Evolutionary conservation across 2,113 vertebrate species (phyloP).

Genomic region (Lampris megalopsis): DNA sequence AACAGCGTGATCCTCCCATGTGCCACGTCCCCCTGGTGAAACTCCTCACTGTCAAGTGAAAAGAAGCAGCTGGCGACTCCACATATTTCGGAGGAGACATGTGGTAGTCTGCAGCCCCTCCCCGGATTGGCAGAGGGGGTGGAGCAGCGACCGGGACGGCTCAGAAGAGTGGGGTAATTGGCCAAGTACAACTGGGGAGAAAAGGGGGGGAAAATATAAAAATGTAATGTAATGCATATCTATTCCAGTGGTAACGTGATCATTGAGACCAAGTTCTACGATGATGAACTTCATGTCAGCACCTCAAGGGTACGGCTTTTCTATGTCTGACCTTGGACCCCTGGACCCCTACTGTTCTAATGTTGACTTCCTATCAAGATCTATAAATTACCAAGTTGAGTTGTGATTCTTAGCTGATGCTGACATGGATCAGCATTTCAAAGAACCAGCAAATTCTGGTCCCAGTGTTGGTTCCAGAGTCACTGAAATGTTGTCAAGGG

Average conservation of each 20-base stretch:
- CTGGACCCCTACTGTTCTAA: slow-evolving; percentile 34
- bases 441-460: slow-evolving; percentile 26
- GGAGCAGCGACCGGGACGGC: no score
- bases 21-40: no score
- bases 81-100: no score
- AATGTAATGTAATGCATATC: slow-evolving; percentile 2
- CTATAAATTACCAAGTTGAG: slow-evolving; percentile 46
- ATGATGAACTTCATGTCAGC: slow-evolving; percentile 98
- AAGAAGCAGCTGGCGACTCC: no score
- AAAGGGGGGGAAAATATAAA: no score
- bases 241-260: slow-evolving; percentile 94
- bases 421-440: slow-evolving; percentile 17
- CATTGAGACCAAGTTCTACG: slow-evolving; percentile 99
- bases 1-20: no score
- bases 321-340: slow-evolving; percentile 89
- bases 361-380: slow-evolving; percentile 62
- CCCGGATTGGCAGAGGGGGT: no score
- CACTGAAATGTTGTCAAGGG: slow-evolving; percentile 23
- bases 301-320: slow-evolving; percentile 98
- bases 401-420: slow-evolving; percentile 29
- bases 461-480: slow-evolving; percentile 26
- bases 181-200: no score
- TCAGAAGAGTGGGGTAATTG: no score
- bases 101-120: no score
- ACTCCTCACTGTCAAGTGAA: no score